phyloP scores from a whole-genome alignment of 2,113 vertebrate genomes.

The Callipepla squamata region DNA sequence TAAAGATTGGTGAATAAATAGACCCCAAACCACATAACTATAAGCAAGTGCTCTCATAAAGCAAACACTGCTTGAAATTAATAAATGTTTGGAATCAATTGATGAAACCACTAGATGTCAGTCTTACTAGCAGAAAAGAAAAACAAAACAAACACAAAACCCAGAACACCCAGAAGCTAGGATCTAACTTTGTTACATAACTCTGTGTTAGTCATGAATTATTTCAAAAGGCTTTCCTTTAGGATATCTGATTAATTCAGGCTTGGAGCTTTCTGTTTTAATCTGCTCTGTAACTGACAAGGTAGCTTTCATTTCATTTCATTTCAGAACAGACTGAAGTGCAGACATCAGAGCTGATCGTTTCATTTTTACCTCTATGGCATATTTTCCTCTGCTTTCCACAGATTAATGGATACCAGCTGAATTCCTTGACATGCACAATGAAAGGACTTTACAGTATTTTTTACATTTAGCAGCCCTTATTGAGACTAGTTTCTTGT shows the following conservation, averaged over 20 bases:
- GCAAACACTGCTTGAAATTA: not conserved
- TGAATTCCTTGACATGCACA: not conserved
- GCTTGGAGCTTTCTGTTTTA: not conserved
- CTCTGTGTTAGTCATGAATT: not conserved
- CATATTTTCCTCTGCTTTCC: not conserved
- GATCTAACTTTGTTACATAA: not conserved
- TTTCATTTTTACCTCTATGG: not conserved
- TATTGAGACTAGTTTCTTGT: not conserved
- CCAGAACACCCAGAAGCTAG: not conserved
- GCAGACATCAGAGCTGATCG: not conserved
- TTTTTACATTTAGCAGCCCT: not conserved
- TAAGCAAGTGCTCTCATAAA: constrained; percentile 38
- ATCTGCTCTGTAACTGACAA: not conserved
- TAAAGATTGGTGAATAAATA: constrained; percentile 55
- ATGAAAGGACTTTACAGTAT: not conserved
- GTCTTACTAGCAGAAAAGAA: not conserved
- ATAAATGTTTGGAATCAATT: not conserved
- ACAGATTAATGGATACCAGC: not conserved
- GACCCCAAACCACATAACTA: constrained; percentile 76
- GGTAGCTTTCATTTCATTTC: not conserved
- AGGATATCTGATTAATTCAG: not conserved
- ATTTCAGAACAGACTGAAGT: not conserved
- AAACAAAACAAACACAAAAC: not conserved
- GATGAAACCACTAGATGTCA: constrained; percentile 45
- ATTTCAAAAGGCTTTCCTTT: not conserved